These are phyloP conservation scores for Nymphalis c-album DNA, from an alignment of 2,888 invertebrate species.

Conservation along the genomic window DNA sequence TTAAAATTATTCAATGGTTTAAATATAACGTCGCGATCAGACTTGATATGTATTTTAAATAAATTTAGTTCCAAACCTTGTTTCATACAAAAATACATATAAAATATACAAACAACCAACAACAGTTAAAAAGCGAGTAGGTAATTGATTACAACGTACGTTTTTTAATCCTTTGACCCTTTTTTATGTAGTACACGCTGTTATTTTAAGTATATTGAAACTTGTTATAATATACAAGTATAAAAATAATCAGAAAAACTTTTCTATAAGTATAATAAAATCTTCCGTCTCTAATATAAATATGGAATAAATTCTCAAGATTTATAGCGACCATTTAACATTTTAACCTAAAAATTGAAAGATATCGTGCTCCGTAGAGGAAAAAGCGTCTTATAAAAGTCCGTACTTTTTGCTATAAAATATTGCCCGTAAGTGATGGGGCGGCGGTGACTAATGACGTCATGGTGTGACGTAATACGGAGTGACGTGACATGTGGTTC, in stretches of 20 bases:
- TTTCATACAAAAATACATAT: too few relatives aligned
- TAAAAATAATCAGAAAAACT: too few relatives aligned
- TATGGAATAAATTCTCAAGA: slow-evolving; percentile 12
- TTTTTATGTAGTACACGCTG: too few relatives aligned
- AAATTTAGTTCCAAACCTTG: too few relatives aligned
- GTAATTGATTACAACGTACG: too few relatives aligned
- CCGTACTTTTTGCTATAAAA: slow-evolving; percentile 28
- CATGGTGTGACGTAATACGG: slow-evolving; percentile 48
- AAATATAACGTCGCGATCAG: too few relatives aligned
- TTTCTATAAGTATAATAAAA: neutral
- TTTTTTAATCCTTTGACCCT: too few relatives aligned
- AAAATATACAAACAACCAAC: too few relatives aligned
- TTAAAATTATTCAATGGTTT: neutral
- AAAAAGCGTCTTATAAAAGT: slow-evolving; percentile 34
- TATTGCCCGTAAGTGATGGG: slow-evolving; percentile 48
- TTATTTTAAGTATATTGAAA: too few relatives aligned
- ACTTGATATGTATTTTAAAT: too few relatives aligned
- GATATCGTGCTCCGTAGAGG: slow-evolving; percentile 31
- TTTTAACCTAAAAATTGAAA: slow-evolving; percentile 29
- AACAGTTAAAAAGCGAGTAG: too few relatives aligned
- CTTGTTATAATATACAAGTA: too few relatives aligned
- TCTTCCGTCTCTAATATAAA: neutral
- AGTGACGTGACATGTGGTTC: slow-evolving; percentile 36
- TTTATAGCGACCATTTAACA: slow-evolving; percentile 24
- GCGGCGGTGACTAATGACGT: slow-evolving; percentile 61